phyloP scores from a whole-genome alignment of 2,797 vertebrate genomes.

The Periparus ater region DNA sequence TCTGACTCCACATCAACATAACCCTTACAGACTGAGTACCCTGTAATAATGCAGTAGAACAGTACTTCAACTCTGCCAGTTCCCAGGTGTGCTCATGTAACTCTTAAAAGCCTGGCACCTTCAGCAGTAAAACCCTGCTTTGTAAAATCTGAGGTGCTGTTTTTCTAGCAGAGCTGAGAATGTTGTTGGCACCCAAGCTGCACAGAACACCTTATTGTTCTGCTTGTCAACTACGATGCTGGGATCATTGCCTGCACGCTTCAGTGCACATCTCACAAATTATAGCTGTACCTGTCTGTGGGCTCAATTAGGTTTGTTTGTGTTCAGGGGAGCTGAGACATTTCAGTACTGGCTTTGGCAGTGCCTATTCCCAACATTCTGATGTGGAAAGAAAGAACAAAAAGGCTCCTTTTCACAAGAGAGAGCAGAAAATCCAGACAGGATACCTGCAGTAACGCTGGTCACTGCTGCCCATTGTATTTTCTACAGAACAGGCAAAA shows the following conservation, averaged over 20 bases:
- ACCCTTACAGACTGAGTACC: background rate
- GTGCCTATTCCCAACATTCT: background rate
- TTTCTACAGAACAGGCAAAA: background rate
- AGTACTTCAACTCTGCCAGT: background rate
- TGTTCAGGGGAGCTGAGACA: background rate
- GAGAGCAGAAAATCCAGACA: background rate
- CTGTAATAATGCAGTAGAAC: background rate
- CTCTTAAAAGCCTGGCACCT: background rate
- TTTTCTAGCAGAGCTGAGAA: background rate
- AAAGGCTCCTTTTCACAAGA: background rate
- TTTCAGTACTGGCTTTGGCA: background rate
- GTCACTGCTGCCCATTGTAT: background rate
- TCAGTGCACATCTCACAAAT: conserved; percentile 44
- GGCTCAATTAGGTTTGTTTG: background rate
- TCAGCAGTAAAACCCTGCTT: background rate
- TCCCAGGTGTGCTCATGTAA: background rate
- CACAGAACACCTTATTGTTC: conserved; percentile 6
- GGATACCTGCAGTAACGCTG: background rate
- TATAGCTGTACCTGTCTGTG: background rate
- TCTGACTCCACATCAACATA: background rate
- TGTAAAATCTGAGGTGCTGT: background rate
- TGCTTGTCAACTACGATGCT: background rate
- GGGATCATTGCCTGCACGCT: background rate
- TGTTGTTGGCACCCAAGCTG: background rate
- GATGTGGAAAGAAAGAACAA: background rate